phyloP scores from a whole-genome alignment of 2,113 vertebrate genomes.

The Scatophagus argus region DNA sequence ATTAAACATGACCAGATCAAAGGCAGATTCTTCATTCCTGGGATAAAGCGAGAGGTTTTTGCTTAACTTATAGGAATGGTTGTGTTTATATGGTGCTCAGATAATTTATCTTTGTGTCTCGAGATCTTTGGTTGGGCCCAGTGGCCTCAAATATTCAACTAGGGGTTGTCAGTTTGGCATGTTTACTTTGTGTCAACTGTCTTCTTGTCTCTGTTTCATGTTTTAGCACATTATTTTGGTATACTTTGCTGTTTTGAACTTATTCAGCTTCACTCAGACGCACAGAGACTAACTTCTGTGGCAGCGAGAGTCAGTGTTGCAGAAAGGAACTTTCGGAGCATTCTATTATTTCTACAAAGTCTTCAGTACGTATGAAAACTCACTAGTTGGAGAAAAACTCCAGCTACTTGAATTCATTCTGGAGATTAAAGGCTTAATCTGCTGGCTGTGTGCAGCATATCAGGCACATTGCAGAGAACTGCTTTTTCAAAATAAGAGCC shows the following conservation, averaged over 20 bases:
- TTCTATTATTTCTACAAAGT: background rate
- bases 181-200: constrained; percentile 45
- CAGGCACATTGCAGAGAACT: background rate
- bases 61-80: constrained; percentile 49
- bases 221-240: constrained; percentile 29
- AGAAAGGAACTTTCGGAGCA: background rate
- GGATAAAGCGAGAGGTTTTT: constrained; percentile 35
- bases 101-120: constrained; percentile 52
- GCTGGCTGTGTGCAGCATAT: background rate
- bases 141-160: constrained; percentile 23
- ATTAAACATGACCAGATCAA: constrained; percentile 57
- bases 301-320: background rate
- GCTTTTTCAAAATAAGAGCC: background rate
- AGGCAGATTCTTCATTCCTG: constrained; percentile 32
- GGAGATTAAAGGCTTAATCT: background rate
- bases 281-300: background rate
- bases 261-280: background rate
- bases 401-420: background rate
- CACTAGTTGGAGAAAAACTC: background rate
- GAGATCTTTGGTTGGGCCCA: background rate
- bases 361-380: background rate
- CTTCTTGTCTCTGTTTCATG: constrained; percentile 36
- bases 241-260: constrained; percentile 23
- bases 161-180: constrained; percentile 35
- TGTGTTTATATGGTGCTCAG: constrained; percentile 53